Evolutionary conservation across 1,140 invertebrate species (phyloP).

Genomic region (Conus ventricosus): DNA sequence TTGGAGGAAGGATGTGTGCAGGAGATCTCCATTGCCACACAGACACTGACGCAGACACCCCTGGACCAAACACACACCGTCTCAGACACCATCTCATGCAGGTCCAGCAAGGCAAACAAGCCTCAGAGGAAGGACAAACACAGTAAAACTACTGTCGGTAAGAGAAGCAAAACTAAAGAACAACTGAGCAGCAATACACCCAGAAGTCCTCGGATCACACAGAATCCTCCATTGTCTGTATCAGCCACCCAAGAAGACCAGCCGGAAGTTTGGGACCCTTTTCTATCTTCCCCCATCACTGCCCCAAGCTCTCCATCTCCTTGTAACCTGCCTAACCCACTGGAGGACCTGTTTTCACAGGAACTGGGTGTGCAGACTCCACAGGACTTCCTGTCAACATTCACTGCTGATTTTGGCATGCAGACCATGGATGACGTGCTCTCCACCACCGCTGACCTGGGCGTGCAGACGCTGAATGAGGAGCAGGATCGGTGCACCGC

Average conservation of each 20-base stretch:
- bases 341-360: not conserved
- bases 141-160: not conserved
- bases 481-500: not conserved
- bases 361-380: constrained; percentile 28
- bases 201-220: not conserved
- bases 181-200: not conserved
- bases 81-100: not conserved
- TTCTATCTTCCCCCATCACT: not conserved
- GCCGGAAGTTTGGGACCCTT: not conserved
- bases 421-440: not conserved
- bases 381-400: constrained; percentile 8
- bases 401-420: constrained; percentile 27
- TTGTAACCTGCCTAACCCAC: not conserved
- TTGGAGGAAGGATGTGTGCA: not conserved
- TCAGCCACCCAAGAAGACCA: not conserved
- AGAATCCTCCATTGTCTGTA: not conserved
- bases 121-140: not conserved
- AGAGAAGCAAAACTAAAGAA: not conserved
- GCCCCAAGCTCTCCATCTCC: not conserved
- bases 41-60: not conserved
- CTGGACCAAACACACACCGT: not conserved
- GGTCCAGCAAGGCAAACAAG: not conserved
- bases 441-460: constrained; percentile 1
- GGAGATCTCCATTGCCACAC: not conserved
- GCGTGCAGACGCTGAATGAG: not conserved